Evolutionary conservation across 2,113 vertebrate genomes (phyloP).

Genomic region (Manacus vitellinus): DNA sequence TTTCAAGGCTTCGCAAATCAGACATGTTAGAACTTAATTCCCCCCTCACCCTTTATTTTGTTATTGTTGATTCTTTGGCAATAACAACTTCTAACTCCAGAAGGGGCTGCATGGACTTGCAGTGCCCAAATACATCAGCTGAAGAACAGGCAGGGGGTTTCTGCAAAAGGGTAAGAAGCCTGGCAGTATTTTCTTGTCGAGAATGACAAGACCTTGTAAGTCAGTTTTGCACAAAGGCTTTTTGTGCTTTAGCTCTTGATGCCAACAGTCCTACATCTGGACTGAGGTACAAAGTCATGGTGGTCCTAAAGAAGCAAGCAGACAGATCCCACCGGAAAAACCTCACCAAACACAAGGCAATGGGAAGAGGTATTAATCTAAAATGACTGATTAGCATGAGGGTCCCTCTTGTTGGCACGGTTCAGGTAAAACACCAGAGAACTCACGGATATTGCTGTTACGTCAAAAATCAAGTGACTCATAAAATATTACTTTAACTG

Average conservation of each 20-base stretch:
- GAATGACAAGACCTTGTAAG: not conserved
- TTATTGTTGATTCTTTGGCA: not conserved
- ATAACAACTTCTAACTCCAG: not conserved
- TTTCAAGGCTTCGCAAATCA: not conserved
- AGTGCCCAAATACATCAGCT: not conserved
- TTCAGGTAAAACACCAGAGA: not conserved
- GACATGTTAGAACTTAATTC: not conserved
- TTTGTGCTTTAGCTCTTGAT: not conserved
- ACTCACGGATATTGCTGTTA: not conserved
- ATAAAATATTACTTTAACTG: not conserved
- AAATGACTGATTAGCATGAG: not conserved
- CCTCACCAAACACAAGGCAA: not conserved
- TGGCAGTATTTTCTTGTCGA: not conserved
- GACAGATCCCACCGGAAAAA: not conserved
- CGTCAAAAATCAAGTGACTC: not conserved
- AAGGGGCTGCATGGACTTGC: not conserved
- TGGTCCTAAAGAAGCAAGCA: not conserved
- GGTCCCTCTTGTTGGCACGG: not conserved
- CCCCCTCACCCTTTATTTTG: not conserved
- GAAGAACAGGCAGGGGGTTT: not conserved
- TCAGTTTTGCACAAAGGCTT: not conserved
- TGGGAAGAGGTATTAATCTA: not conserved
- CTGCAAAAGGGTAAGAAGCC: not conserved
- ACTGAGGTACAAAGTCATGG: not conserved
- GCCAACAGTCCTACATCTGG: not conserved